phyloP scores from a whole-genome alignment of 2,113 vertebrate species.

The Pseudorectes ferrugineus region DNA sequence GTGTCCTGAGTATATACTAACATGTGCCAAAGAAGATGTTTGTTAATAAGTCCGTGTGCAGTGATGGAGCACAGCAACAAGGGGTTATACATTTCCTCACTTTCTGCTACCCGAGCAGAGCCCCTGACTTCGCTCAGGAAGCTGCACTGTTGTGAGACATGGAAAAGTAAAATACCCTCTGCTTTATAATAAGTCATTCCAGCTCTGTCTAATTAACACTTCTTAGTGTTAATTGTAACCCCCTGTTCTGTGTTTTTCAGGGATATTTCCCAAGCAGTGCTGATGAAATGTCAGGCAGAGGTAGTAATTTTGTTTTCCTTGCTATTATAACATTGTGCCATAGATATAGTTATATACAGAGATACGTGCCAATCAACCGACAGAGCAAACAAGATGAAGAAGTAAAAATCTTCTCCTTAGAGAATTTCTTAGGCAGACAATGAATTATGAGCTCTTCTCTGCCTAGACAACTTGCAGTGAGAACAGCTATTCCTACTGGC shows the following conservation, averaged over 20 bases:
- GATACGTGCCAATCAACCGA: constrained; percentile 53
- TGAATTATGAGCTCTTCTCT: constrained; percentile 33
- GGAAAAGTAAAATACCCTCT: constrained; percentile 41
- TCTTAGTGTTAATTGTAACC: constrained; percentile 68
- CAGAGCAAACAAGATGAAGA: constrained; percentile 49
- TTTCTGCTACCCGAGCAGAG: background rate
- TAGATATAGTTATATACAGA: constrained; percentile 64
- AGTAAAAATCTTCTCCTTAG: constrained; percentile 34
- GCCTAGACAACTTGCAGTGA: background rate
- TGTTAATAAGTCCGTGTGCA: constrained; percentile 7
- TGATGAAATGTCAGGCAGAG: constrained; percentile 60
- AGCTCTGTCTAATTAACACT: constrained; percentile 67
- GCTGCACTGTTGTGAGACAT: constrained; percentile 29
- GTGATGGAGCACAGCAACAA: background rate
- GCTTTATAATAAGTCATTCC: constrained; percentile 47
- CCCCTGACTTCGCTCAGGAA: constrained; percentile 29
- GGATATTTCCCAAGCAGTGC: constrained; percentile 56
- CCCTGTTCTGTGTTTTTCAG: constrained; percentile 53
- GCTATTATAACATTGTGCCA: constrained; percentile 65
- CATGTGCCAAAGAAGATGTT: background rate
- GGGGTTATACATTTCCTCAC: constrained; percentile 2
- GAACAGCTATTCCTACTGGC: background rate
- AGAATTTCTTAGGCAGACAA: constrained; percentile 30
- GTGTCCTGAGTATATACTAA: background rate
- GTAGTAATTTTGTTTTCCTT: constrained; percentile 61